Conservation (phyloP, 1,140 invertebrate genomes). For the Megathymus violae region DNA sequence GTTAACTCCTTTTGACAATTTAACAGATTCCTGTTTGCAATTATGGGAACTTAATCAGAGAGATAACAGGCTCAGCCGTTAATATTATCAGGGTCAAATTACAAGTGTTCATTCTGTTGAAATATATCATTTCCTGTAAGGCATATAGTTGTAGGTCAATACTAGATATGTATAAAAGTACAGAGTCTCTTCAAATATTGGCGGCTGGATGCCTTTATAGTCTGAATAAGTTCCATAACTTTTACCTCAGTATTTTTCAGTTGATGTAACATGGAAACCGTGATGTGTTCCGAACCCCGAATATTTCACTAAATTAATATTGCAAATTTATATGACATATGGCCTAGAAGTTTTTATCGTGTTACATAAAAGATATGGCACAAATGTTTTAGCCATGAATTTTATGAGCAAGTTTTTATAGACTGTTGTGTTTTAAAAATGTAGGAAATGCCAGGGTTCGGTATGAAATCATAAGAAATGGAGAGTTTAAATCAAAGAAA, state of each 20-base stretch:
- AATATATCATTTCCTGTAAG: background rate
- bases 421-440: background rate
- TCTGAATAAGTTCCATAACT: slow-evolving; percentile 7
- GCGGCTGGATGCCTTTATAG: background rate
- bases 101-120: background rate
- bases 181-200: background rate
- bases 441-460: background rate
- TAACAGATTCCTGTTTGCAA: slow-evolving; percentile 13
- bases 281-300: slow-evolving; percentile 61
- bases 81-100: too few relatives aligned
- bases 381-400: background rate
- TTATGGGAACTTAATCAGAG: slow-evolving; percentile 1
- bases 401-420: background rate
- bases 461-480: too few relatives aligned
- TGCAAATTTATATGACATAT: background rate
- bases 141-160: background rate
- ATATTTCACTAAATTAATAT: background rate
- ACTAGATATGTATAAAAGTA: background rate
- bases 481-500: too few relatives aligned
- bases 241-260: slow-evolving; percentile 58
- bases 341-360: background rate
- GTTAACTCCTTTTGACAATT: slow-evolving; percentile 4
- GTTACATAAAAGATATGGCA: background rate
- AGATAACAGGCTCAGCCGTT: slow-evolving; percentile 2
- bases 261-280: slow-evolving; percentile 40